Evolutionary conservation across 2,797 vertebrate genomes (phyloP).

Genomic region (Eulemur albifrons): DNA sequence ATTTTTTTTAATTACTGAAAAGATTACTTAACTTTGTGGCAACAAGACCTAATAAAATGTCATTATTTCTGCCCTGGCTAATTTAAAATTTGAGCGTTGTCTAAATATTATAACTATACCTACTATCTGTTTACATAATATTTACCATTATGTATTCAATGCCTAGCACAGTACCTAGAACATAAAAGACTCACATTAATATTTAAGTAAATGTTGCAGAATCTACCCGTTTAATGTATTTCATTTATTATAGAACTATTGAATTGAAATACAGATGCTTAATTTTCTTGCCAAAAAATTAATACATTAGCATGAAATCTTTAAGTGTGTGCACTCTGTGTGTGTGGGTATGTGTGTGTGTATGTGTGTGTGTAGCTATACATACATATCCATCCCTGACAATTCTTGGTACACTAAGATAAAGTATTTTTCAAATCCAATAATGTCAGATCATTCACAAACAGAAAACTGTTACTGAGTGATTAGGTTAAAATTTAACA

Average conservation of each 20-base stretch:
- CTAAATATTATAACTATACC: neutral
- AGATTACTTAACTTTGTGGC: neutral
- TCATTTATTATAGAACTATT: conserved; percentile 40
- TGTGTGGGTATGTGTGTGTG: no score
- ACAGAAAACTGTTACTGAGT: neutral
- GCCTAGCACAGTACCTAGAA: neutral
- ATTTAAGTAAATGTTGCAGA: neutral
- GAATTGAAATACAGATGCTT: conserved; percentile 33
- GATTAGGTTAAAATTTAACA: neutral
- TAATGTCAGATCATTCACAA: neutral
- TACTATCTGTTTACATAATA: neutral
- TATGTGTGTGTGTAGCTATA: neutral
- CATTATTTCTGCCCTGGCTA: neutral
- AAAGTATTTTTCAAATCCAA: conserved; percentile 12
- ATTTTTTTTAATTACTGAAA: neutral
- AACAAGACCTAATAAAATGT: neutral
- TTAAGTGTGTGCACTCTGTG: neutral
- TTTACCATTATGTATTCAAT: conserved; percentile 15
- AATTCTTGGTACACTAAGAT: neutral
- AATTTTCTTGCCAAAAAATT: conserved; percentile 11
- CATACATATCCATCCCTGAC: neutral
- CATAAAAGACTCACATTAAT: conserved; percentile 42
- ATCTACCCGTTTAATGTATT: neutral
- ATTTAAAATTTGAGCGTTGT: conserved; percentile 1
- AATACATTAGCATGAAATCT: neutral